Percentiles rank a stretch among this genome's conserved stretches.
Conservation (phyloP, 1,140 invertebrate species). For the Ruditapes philippinarum region DNA sequence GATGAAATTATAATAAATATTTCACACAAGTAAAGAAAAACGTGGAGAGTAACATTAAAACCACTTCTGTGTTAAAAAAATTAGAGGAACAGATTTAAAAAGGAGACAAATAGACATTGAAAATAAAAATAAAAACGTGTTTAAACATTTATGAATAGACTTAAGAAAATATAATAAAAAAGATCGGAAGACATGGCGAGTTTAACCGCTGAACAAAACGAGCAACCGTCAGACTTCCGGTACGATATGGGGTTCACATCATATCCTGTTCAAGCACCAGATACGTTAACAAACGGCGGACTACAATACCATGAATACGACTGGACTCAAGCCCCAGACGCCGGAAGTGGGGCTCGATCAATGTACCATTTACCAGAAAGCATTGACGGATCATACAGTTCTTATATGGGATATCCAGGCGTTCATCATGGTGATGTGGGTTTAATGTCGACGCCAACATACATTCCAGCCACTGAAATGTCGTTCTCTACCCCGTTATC, state of each 20-base stretch:
- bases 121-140: background rate
- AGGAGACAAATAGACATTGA: background rate
- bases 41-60: no score
- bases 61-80: no score
- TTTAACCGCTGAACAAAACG: constrained; percentile 1
- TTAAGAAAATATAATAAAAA: background rate
- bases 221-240: constrained; percentile 32
- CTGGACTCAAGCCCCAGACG: constrained; percentile 45
- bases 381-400: constrained; percentile 34
- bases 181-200: constrained; percentile 26
- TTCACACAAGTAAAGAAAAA: no score
- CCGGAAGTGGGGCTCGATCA: background rate
- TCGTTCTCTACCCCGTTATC: constrained; percentile 31
- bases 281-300: constrained; percentile 9
- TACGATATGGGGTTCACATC: constrained; percentile 56
- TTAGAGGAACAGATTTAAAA: background rate
- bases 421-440: constrained; percentile 38
- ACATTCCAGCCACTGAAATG: constrained; percentile 32
- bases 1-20: background rate
- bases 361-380: constrained; percentile 44
- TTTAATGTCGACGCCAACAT: constrained; percentile 26
- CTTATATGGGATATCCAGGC: constrained; percentile 28
- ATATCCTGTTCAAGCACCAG: background rate
- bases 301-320: constrained; percentile 56
- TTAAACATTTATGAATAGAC: background rate